Evolutionary conservation across 2,113 vertebrate species (phyloP), one percentile per base, ranked within the genome.

Genomic region (Elephantulus edwardii): DNA sequence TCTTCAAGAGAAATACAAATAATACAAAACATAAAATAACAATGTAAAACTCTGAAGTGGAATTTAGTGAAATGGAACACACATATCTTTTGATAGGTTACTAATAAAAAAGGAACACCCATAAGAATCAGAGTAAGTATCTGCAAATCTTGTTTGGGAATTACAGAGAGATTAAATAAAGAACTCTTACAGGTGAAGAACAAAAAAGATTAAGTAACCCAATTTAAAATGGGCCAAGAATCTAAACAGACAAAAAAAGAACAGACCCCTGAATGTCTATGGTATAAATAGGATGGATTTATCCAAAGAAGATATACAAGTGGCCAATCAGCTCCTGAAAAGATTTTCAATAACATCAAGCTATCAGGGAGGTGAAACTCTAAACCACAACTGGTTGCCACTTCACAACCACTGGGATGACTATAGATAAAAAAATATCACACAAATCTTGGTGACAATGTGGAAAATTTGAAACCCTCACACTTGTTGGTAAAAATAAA

Each of bases 21-120:
- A 88, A 80, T 64, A 56, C 13, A 87, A 76, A 90, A 87, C 60
- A 54, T 38, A 78, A 92, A 91, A 38, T 56, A 54, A 82, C n/a
- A 76, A 3, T 75, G 11, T 46, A 76, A 86, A 71, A 85, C 38
- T 86, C 60, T 84, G 5, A 35, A 85, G 22, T 8, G 74, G 35
- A 72, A 54, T 26, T 78, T 64, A 92, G 30, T 90, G n/a, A 88
- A 85, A 77, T 28, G 9, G 10, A 92, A 62, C 74, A 89, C 14
- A 54, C 58, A 10, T 64, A 38, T 62, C 4, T 81, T 85, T 46
- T 77, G 26, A 87, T 46, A 64, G 62, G 89, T 76, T 83, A 46
- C 38, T 91, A 50, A n/a, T n/a, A n/a, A n/a, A 77, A 83, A 62
- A 74, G 33, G 14, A 86, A 50, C 16, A 90, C 13, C 12, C 30